Evolutionary conservation across 2,797 vertebrate genomes (phyloP).

Genomic region (Tapirus indicus): DNA sequence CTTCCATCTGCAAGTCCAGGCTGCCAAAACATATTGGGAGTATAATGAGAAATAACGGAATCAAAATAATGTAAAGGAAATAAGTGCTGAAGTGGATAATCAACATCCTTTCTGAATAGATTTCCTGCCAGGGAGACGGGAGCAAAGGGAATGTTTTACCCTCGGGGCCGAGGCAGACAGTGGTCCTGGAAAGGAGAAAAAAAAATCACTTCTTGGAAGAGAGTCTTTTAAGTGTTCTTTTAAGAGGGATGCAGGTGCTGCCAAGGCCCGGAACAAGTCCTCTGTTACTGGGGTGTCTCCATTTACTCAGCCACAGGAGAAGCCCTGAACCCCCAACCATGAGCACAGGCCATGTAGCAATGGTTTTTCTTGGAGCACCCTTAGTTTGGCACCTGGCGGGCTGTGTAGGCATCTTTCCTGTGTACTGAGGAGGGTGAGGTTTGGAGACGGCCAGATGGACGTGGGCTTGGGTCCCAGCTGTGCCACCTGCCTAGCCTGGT

Average conservation of each 20-base stretch:
- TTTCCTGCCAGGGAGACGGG: constrained; percentile 82
- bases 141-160: constrained; percentile 76
- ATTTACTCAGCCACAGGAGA: neutral
- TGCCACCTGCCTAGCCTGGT: neutral
- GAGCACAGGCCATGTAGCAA: rapidly evolving
- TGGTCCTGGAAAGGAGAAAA: constrained; percentile 75
- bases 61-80: constrained; percentile 80
- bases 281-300: constrained; percentile 22
- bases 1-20: constrained; percentile 57
- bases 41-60: constrained; percentile 73
- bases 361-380: neutral
- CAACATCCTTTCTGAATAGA: constrained; percentile 80
- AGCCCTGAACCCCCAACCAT: neutral
- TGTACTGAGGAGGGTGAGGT: neutral
- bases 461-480: neutral
- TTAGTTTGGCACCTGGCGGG: neutral
- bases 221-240: constrained; percentile 77
- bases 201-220: constrained; percentile 81
- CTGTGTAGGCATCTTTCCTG: neutral
- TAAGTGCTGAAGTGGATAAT: constrained; percentile 75
- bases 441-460: rapidly evolving
- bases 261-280: neutral
- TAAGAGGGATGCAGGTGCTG: constrained; percentile 51
- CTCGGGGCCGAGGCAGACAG: constrained; percentile 73
- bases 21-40: constrained; percentile 73